Evolutionary conservation across 2,113 vertebrate genomes (phyloP).

Genomic region (Grammomys surdaster): DNA sequence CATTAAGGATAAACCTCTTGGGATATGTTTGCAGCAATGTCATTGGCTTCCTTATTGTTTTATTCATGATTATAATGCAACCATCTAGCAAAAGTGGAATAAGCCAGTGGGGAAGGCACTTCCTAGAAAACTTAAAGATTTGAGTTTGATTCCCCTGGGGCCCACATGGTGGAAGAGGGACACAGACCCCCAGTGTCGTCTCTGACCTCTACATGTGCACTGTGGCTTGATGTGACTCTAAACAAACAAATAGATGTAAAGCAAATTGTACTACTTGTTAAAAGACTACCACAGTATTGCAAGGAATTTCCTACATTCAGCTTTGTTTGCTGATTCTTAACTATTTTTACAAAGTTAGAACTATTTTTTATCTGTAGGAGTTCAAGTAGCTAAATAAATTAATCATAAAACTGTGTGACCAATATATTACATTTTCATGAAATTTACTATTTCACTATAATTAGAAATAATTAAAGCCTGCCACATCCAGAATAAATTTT

Average conservation of each 20-base stretch:
- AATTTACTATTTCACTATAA: neutral
- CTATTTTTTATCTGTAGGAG: neutral
- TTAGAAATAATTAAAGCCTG: neutral
- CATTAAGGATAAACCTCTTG: neutral
- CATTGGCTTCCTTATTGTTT: too few relatives aligned
- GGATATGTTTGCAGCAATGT: neutral
- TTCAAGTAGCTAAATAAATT: neutral
- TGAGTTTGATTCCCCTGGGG: too few relatives aligned
- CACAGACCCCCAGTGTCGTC: neutral
- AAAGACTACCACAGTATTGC: neutral
- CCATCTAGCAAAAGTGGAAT: neutral
- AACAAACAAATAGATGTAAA: neutral
- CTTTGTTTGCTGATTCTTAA: neutral
- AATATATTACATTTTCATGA: neutral
- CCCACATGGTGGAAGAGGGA: neutral
- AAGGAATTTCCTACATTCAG: neutral
- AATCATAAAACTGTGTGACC: neutral
- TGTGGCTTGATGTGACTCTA: neutral
- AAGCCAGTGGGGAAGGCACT: too few relatives aligned
- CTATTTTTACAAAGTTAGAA: neutral
- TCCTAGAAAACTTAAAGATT: neutral
- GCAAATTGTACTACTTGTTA: neutral
- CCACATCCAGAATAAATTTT: neutral
- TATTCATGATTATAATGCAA: neutral
- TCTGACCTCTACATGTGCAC: neutral